Base-by-base conservation (phyloP, 1,140 invertebrate genomes). In the Acromyrmex charruanus region DNA sequence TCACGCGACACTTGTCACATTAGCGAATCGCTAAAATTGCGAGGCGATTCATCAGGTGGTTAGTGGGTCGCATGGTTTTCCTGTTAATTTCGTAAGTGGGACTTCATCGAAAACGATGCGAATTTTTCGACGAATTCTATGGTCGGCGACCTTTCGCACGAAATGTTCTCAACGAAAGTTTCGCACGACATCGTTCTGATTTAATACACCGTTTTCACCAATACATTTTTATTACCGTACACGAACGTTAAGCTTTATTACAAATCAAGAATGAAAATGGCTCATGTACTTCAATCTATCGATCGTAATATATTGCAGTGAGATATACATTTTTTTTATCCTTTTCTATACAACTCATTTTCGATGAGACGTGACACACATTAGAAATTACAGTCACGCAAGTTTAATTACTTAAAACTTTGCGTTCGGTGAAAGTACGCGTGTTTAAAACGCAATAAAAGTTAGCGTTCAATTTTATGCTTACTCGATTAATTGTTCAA, bases 401-500 rank as follows among this genome's bases (percentile, higher is more conserved):
- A 18, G 21, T 49, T 51, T 51, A 69, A 51, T 69, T 69, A 69
- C 39, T 69, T 25, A 49, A 21, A 68, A 44, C 49, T n/a, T 39
- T 18, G n/a, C 28, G 55, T 72, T 49, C 14, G 68, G 68, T 82
- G 68, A 82, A 82, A 82, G 80, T 44, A 31, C 28, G 35, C n/a
- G 21, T 28, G 51, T 74, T 69, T 10, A 18, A 49, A 18, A 39
- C 80, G 18, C n/a, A 74, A 28, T 61, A 61, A 21, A 85, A 39
- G 31, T 66, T 28, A 39, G 4, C 12, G 5, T 10, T 18, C 51
- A 28, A 12, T 86, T 71, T n/a, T 28, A n/a, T 35, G 25, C 39
- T 72, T 86, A 39, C 25, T 16, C 9, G 21, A 28, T 81, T 87
- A 88, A 87, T 87, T 82, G 49, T 39, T 69, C 5, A 18, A 21